A percentile compares a stretch with the other conserved stretches of the same genome.
Evolutionary conservation across 2,797 vertebrate species (phyloP).

Genomic region (Acanthurus tractus): DNA sequence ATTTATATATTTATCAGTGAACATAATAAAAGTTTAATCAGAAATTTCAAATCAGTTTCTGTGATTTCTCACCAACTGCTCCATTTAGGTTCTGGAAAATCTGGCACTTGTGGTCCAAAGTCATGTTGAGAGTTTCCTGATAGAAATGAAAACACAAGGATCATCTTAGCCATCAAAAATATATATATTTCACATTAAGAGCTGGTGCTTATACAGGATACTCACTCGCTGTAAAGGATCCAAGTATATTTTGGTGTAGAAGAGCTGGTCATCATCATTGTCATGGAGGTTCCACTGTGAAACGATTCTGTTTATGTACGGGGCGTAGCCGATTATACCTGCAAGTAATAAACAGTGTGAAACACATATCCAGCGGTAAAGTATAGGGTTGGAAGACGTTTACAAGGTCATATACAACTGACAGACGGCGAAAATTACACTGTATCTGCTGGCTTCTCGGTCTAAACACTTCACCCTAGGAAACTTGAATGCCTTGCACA

Average conservation of each 20-base stretch:
- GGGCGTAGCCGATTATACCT: slow-evolving; percentile 96
- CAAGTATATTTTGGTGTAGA: slow-evolving; percentile 97
- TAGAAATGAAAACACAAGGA: slow-evolving; percentile 45
- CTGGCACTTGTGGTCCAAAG: slow-evolving; percentile 95
- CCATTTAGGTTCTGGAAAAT: slow-evolving; percentile 98
- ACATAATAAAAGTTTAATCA: slow-evolving; percentile 3
- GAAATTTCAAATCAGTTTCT: slow-evolving; percentile 23
- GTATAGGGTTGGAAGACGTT: slow-evolving; percentile 53
- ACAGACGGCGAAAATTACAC: slow-evolving; percentile 64
- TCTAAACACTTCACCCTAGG: slow-evolving; percentile 29
- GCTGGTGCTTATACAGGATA: slow-evolving; percentile 17
- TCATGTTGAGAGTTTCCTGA: slow-evolving; percentile 93
- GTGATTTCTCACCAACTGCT: slow-evolving; percentile 90
- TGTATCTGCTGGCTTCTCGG: slow-evolving; percentile 36
- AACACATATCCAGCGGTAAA: slow-evolving; percentile 52
- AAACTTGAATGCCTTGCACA: slow-evolving; percentile 39
- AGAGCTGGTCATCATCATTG: slow-evolving; percentile 99
- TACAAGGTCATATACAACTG: slow-evolving; percentile 53
- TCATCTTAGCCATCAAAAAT: slow-evolving; percentile 11
- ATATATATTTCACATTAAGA: slow-evolving; percentile 34
- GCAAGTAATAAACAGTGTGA: slow-evolving; percentile 72
- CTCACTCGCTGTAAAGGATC: slow-evolving; percentile 92
- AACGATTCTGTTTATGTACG: slow-evolving; percentile 89
- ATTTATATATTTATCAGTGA: slow-evolving; percentile 20
- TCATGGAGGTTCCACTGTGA: slow-evolving; percentile 96